Percentiles rank a stretch among this genome's conserved stretches.
Evolutionary conservation across 2,797 vertebrate species (phyloP).

Genomic region (Apogon hyalosoma): DNA sequence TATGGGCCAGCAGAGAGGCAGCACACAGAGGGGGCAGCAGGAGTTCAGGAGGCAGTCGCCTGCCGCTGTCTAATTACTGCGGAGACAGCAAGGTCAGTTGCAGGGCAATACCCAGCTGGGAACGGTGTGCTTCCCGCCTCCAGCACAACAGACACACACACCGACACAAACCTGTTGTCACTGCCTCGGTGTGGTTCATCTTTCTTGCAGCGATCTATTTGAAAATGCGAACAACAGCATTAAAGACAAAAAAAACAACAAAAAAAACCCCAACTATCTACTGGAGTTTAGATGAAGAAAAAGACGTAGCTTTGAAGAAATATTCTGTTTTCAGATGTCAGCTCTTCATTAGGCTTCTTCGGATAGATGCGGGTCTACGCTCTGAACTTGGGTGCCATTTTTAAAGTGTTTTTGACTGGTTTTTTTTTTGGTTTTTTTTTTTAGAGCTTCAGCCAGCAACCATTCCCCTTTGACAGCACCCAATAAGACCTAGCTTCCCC

Average conservation of each 20-base stretch:
- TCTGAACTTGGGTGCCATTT: conserved; percentile 52
- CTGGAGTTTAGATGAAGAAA: conserved; percentile 9
- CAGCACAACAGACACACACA: conserved; percentile 67
- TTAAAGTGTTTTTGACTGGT: conserved; percentile 40
- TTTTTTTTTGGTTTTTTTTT: conserved; percentile 65
- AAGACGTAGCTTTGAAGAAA: conserved; percentile 21
- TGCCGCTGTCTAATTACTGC: conserved; percentile 88
- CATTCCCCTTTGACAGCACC: conserved; percentile 17
- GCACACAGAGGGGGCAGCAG: conserved; percentile 79
- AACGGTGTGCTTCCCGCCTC: conserved; percentile 82
- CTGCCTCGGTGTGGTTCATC: conserved; percentile 44
- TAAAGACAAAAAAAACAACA: conserved; percentile 18
- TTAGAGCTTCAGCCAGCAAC: conserved; percentile 41
- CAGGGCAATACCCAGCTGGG: conserved; percentile 89
- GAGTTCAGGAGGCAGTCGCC: conserved; percentile 89
- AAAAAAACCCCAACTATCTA: conserved; percentile 10
- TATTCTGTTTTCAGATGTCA: conserved; percentile 12
- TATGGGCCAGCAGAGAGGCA: conserved; percentile 68
- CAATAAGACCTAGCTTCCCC: conserved; percentile 42
- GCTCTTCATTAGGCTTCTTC: conserved; percentile 25
- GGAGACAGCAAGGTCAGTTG: conserved; percentile 88
- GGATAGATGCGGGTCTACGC: conserved; percentile 22
- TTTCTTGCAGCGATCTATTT: conserved; percentile 33
- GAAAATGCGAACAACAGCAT: conserved; percentile 36
- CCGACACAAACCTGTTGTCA: conserved; percentile 65